Percentiles rank a stretch among this genome's conserved stretches.
phyloP scores from a whole-genome alignment of 2,888 invertebrate species.

The Tetranychus piercei region DNA sequence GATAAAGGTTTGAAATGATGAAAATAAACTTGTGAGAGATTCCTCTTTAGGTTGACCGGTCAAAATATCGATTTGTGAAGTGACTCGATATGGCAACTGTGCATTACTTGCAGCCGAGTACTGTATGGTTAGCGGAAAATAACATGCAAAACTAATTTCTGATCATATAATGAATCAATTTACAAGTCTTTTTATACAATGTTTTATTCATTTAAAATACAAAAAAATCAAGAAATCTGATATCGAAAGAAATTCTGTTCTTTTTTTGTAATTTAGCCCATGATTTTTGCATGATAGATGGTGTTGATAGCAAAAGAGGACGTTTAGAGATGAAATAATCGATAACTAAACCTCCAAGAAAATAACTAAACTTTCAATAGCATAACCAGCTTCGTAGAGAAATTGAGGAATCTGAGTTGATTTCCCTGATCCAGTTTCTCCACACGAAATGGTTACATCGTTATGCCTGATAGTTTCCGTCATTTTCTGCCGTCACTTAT shows the following conservation, averaged over 20 bases:
- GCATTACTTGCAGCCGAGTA: no score
- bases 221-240: no score
- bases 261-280: slow-evolving; percentile 25
- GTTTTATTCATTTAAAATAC: no score
- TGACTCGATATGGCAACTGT: no score
- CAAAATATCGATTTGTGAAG: no score
- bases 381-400: slow-evolving; percentile 87
- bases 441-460: slow-evolving; percentile 54
- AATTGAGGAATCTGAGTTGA: slow-evolving; percentile 98
- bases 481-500: slow-evolving; percentile 70
- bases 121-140: no score
- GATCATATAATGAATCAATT: no score
- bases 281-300: slow-evolving; percentile 23
- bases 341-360: slow-evolving; percentile 57
- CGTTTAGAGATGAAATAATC: slow-evolving; percentile 19
- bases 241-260: slow-evolving; percentile 17
- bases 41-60: no score
- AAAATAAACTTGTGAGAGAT: no score
- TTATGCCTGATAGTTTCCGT: slow-evolving; percentile 90
- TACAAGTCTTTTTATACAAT: no score
- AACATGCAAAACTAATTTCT: no score
- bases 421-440: slow-evolving; percentile 92
- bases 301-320: slow-evolving; percentile 14
- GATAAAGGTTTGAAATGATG: no score
- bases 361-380: slow-evolving; percentile 47